Base-by-base conservation (phyloP, 2,797 vertebrate genomes). In the Sebastes reedi region DNA sequence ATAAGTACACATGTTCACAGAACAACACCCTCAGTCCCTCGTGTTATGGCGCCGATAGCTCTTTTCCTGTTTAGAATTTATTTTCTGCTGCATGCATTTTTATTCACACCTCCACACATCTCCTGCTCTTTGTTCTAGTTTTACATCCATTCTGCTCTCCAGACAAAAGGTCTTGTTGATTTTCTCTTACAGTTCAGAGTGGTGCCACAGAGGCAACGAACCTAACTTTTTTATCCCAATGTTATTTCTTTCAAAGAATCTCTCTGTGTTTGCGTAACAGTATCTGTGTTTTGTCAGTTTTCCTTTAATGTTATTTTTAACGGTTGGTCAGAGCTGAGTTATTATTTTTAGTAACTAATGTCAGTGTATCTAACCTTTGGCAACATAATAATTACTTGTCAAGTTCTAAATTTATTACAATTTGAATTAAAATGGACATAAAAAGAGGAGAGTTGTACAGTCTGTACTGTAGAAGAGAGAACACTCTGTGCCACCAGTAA, bases 401-500 rank as follows among this genome's bases (percentile, higher is more conserved):
- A 36, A 61, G 30, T 32, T 72, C 24, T 29, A 34, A 82, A 54
- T 4, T 1, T 18, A 66, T 25, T 70, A 9, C 54, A 82, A 55
- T 65, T 25, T 3, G 10, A 76, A 9, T 59, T 27, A 34, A 32
- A 42, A 52, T 46, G 27, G 54, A 39, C 65, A 54, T 42, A 67
- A 8, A 46, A 9, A 34, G 66, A 18, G 20, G 60, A 68, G 80
- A 64, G 42, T 34, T 80, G 79, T 58, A 79, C 82, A 60, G 24
- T 75, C 5, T 80, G 85, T 85, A 29, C 65, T 6, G 34, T 60
- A 30, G 75, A 79, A 86, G 65, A 78, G 86, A 80, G 87, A 89
- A 92, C 89, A 80, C 42, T 83, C 46, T 87, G 86, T 91, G 62
- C 88, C 64, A 61, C 66, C 68, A 65, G 54, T 76, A 70, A 78